phyloP scores from a whole-genome alignment of 2,797 vertebrate genomes.

The Spheniscus humboldti region DNA sequence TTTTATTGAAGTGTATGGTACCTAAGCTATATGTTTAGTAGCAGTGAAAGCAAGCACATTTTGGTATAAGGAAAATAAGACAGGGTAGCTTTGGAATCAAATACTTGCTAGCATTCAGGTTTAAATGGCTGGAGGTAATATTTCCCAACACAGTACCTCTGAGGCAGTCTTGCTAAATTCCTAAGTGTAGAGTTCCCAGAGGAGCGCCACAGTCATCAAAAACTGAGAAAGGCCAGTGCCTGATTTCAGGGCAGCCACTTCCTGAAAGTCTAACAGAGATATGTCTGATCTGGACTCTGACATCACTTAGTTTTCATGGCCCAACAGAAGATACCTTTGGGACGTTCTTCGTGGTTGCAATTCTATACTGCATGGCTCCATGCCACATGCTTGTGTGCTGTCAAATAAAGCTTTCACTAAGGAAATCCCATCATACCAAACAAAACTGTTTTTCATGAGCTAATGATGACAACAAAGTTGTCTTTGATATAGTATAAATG shows the following conservation, averaged over 20 bases:
- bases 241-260: not conserved
- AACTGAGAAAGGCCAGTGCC: not conserved
- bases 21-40: not conserved
- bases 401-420: not conserved
- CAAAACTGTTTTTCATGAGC: not conserved
- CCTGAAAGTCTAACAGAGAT: not conserved
- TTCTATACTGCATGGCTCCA: not conserved
- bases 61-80: not conserved
- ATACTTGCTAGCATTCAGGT: not conserved
- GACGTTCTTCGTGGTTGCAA: not conserved
- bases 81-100: not conserved
- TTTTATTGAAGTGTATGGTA: not conserved
- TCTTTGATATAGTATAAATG: not conserved
- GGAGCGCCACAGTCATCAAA: not conserved
- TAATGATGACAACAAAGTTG: not conserved
- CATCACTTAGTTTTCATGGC: not conserved
- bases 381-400: not conserved
- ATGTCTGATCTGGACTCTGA: not conserved
- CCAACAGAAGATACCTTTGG: not conserved
- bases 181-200: not conserved
- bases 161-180: not conserved
- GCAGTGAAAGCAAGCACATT: not conserved
- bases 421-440: not conserved
- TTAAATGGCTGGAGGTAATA: not conserved
- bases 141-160: not conserved